Evolutionary conservation across 2,888 invertebrate genomes (phyloP).

Genomic region (Bedellia somnulentella): DNA sequence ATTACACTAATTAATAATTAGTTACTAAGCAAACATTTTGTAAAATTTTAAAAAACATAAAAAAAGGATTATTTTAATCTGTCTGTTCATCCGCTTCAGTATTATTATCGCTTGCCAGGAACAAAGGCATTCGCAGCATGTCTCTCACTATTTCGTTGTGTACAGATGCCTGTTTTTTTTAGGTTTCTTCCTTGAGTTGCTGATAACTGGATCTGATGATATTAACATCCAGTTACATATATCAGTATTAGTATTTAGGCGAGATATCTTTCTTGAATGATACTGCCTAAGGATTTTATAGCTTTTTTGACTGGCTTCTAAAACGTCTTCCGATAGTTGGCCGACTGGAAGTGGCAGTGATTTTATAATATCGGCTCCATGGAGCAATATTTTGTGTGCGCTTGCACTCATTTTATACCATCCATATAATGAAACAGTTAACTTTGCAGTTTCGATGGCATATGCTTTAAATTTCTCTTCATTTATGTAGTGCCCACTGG

Average conservation of each 20-base stretch:
- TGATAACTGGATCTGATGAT: not conserved
- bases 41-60: too few relatives aligned
- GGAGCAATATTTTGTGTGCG: slow-evolving; percentile 2
- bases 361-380: slow-evolving; percentile 3
- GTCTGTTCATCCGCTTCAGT: too few relatives aligned
- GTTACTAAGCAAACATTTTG: too few relatives aligned
- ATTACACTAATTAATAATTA: too few relatives aligned
- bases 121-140: too few relatives aligned
- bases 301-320: not conserved
- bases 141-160: too few relatives aligned
- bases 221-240: not conserved
- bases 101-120: too few relatives aligned
- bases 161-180: too few relatives aligned
- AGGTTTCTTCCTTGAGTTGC: too few relatives aligned
- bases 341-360: not conserved
- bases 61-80: too few relatives aligned
- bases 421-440: not conserved
- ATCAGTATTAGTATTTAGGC: not conserved
- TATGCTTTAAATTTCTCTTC: not conserved
- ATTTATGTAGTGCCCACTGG: not conserved
- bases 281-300: not conserved
- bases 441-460: slow-evolving; percentile 1
- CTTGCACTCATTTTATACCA: slow-evolving; percentile 3
- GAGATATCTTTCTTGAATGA: not conserved
- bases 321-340: not conserved